phyloP scores from a whole-genome alignment of 2,888 invertebrate species.

The Candidula unifasciata region DNA sequence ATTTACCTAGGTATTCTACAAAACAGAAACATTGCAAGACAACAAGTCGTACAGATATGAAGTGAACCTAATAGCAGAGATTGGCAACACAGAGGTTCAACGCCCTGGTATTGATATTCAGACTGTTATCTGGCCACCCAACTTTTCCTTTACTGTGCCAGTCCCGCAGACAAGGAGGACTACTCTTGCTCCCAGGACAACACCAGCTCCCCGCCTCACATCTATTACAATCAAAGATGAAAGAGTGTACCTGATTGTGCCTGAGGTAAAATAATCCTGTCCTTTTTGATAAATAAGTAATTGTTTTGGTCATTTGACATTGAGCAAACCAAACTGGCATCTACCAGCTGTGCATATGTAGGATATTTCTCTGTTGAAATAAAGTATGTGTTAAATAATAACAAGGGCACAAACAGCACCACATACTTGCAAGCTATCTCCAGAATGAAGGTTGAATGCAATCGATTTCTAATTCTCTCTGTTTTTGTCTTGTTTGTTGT shows the following conservation, averaged over 20 bases:
- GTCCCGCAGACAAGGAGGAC: constrained; percentile 50
- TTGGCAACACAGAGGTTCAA: neutral
- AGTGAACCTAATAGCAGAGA: constrained; percentile 50
- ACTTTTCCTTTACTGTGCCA: constrained; percentile 2
- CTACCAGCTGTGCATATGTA: neutral
- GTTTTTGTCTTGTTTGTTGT: too few species aligned
- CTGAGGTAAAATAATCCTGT: constrained; percentile 44
- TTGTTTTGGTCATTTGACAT: neutral
- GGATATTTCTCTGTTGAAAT: neutral
- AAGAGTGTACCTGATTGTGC: constrained; percentile 23
- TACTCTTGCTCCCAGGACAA: constrained; percentile 33
- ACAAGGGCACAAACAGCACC: too few species aligned
- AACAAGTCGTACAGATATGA: constrained; percentile 16
- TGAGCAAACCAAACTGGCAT: too few species aligned
- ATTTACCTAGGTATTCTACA: constrained; percentile 45
- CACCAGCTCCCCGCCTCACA: constrained; percentile 41
- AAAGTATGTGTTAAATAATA: too few species aligned
- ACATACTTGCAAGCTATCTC: too few species aligned
- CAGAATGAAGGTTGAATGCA: too few species aligned
- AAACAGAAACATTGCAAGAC: constrained; percentile 8
- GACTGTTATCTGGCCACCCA: constrained; percentile 32
- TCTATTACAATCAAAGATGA: constrained; percentile 45
- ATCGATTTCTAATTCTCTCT: too few species aligned
- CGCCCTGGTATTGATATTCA: constrained; percentile 13
- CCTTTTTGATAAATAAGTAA: too few species aligned